phyloP scores from a whole-genome alignment of 1,140 invertebrate genomes.

The Palaemon carinicauda region DNA sequence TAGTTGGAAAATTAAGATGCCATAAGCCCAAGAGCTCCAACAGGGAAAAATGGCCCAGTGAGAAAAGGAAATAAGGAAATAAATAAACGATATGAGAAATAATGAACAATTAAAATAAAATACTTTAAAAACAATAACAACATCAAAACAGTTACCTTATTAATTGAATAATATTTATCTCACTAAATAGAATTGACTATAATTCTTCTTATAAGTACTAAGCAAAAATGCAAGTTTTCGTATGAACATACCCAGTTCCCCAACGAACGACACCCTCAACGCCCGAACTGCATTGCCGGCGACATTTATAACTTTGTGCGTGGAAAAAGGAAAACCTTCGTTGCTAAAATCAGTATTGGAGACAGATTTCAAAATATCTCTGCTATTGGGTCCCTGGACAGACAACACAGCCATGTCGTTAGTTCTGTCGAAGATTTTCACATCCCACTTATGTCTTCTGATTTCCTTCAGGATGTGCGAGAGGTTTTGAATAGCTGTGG shows the following conservation, averaged over 20 bases:
- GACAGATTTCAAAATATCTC: conserved; percentile 72
- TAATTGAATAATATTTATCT: too few relatives aligned
- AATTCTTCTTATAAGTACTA: too few relatives aligned
- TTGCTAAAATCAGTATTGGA: conserved; percentile 68
- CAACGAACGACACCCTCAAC: conserved; percentile 82
- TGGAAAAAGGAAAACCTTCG: conserved; percentile 72
- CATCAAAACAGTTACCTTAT: too few relatives aligned
- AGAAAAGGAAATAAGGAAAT: too few relatives aligned
- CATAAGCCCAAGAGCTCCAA: too few relatives aligned
- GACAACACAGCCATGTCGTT: conserved; percentile 83
- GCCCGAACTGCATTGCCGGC: conserved; percentile 69
- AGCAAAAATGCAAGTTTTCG: not conserved
- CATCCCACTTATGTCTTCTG: conserved; percentile 75
- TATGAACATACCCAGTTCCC: conserved; percentile 78
- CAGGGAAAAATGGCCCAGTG: too few relatives aligned
- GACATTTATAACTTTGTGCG: conserved; percentile 69
- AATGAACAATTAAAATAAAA: too few relatives aligned
- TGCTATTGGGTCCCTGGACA: conserved; percentile 79
- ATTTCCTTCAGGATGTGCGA: conserved; percentile 76
- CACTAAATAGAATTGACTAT: too few relatives aligned
- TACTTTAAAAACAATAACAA: too few relatives aligned
- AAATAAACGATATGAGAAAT: too few relatives aligned
- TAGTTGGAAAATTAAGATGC: too few relatives aligned
- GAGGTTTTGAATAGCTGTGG: conserved; percentile 78
- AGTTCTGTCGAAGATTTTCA: conserved; percentile 77